Evolutionary conservation across 2,888 invertebrate genomes (phyloP), one percentile per base, ranked within the genome.

Genomic region (Caenorhabditis sulstoni): DNA sequence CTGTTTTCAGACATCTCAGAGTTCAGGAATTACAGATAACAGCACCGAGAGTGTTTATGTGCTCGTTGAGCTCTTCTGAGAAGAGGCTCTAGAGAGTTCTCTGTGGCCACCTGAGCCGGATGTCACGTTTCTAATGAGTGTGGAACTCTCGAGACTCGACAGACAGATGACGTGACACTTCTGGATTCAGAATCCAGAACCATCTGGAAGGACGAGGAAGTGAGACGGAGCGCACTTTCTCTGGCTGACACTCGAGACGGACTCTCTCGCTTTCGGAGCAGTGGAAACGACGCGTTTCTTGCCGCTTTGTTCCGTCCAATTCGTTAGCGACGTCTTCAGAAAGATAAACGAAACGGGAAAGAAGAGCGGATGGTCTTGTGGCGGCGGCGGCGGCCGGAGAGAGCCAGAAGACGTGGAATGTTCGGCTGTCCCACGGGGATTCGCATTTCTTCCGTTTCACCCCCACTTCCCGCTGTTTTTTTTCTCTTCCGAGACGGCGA

Each of bases 321-420:
- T 68, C 68, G 68, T 68, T 68, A 68, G 68, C 41, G 57, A 41
- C 20, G 57, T 4, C 11, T 57, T 39, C n/a, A n/a, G 29, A 41
- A 22, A 9, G n/a, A 35, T 67, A 66, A 65, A 41, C 41, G 41
- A 65, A 35, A 18, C 18, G 14, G 52, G 52, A 68, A 49, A 12
- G 9, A 23, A 22, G 14, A 20, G 39, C 14, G 14, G 18, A 22
- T 22, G 22, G n/a, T n/a, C n/a, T n/a, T n/a, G n/a, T n/a, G n/a
- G n/a, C n/a, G n/a, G n/a, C n/a, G n/a, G n/a, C n/a, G n/a, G n/a
- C n/a, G n/a, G n/a, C n/a, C n/a, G n/a, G n/a, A n/a, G n/a, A n/a
- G n/a, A n/a, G 29, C 29, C 29, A 29, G 29, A 29, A 29, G 29
- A 29, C 29, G 29, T 29, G 29, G 29, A 29, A 29, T 29, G 29